phyloP scores from a whole-genome alignment of 2,113 vertebrate genomes.

The Anoura caudifer region DNA sequence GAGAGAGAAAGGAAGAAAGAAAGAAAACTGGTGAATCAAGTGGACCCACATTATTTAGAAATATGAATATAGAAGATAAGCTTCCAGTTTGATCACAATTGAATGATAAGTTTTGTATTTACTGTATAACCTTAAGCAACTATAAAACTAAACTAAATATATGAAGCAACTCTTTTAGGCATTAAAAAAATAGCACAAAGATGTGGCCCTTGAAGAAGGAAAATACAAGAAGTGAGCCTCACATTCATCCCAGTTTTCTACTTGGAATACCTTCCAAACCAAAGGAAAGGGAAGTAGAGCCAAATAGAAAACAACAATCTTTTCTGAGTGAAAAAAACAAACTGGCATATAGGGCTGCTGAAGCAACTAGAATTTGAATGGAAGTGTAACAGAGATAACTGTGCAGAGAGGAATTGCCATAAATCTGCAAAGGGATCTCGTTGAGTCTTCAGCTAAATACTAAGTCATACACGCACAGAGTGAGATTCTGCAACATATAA shows the following conservation, averaged over 20 bases:
- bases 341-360: neutral
- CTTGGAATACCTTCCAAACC: neutral
- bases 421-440: neutral
- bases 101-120: neutral
- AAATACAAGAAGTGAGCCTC: neutral
- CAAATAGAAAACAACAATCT: neutral
- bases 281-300: neutral
- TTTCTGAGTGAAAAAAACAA: neutral
- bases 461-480: neutral
- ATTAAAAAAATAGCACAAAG: neutral
- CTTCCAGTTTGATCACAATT: neutral
- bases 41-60: neutral
- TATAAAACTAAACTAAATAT: neutral
- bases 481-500: neutral
- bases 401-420: neutral
- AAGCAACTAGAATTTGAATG: neutral
- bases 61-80: neutral
- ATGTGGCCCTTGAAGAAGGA: neutral
- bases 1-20: too few relatives aligned
- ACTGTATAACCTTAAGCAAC: neutral
- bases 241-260: neutral
- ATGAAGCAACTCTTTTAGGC: neutral
- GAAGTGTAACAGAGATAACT: neutral
- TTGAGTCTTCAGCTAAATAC: neutral
- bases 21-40: neutral